Evolutionary conservation across 1,140 invertebrate genomes (phyloP).

Genomic region (Neotoxoptera formosana): DNA sequence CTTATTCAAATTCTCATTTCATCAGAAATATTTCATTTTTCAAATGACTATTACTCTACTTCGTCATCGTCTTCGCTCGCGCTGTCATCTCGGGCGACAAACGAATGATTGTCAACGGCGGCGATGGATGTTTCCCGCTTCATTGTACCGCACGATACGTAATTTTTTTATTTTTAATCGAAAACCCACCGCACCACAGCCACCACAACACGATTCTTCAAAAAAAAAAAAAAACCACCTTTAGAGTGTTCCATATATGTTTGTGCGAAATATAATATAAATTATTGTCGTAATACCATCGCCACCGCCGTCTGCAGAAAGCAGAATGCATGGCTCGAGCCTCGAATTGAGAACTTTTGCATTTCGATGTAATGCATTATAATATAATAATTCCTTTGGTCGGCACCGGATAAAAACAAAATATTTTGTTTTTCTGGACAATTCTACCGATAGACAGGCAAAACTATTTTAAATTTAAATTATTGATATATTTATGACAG

Average conservation of each 20-base stretch:
- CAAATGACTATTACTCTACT: slow-evolving; percentile 47
- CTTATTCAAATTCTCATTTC: slow-evolving; percentile 50
- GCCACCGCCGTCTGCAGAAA: not conserved
- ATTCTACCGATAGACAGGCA: too few species aligned
- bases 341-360: not conserved
- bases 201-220: not conserved
- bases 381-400: not conserved
- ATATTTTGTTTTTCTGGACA: too few species aligned
- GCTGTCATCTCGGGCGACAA: slow-evolving; percentile 40
- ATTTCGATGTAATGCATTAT: too few species aligned
- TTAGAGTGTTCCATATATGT: not conserved
- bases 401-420: too few species aligned
- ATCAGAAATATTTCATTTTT: slow-evolving; percentile 44
- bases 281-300: not conserved
- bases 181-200: not conserved
- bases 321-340: not conserved
- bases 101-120: slow-evolving; percentile 33
- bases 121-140: not conserved
- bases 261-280: not conserved
- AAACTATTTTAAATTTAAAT: too few species aligned
- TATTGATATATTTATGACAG: too few species aligned
- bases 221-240: not conserved
- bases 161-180: slow-evolving; percentile 35
- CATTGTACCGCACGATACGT: slow-evolving; percentile 9
- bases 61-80: not conserved